Percentiles rank a stretch among this genome's conserved stretches.
Conservation (phyloP, 2,888 invertebrate species). For the Dendrolimus houi region DNA sequence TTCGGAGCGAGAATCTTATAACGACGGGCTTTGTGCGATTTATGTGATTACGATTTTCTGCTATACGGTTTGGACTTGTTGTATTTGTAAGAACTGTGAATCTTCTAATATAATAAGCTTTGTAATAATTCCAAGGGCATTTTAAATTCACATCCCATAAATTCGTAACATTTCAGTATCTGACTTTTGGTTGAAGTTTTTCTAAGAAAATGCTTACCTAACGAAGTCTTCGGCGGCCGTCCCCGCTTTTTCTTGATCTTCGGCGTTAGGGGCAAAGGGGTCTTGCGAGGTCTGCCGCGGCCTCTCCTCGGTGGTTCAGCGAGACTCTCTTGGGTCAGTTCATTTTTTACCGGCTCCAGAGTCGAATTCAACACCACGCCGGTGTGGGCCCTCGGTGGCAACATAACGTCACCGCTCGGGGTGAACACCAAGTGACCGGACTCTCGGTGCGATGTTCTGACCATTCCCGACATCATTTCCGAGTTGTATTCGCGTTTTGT, state of each 20-base stretch:
- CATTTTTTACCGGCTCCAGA: constrained; percentile 34
- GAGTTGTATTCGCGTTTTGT: constrained; percentile 55
- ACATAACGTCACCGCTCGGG: constrained; percentile 66
- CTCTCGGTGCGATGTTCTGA: constrained; percentile 67
- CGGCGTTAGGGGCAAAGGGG: constrained; percentile 63
- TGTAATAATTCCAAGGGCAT: too few relatives aligned
- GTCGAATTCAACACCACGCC: constrained; percentile 33
- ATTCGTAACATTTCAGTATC: too few relatives aligned
- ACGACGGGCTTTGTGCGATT: too few relatives aligned
- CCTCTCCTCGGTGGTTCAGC: constrained; percentile 55
- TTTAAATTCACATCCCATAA: too few relatives aligned
- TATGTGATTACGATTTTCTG: too few relatives aligned
- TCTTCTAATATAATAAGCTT: too few relatives aligned
- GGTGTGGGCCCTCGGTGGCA: constrained; percentile 43
- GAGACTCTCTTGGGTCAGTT: constrained; percentile 27
- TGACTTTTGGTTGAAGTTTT: too few relatives aligned
- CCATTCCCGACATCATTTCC: constrained; percentile 69
- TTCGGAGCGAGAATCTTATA: too few relatives aligned
- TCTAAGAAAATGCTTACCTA: constrained; percentile 34
- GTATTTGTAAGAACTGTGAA: too few relatives aligned
- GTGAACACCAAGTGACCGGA: constrained; percentile 66
- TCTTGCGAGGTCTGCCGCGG: constrained; percentile 73
- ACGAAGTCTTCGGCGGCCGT: constrained; percentile 65
- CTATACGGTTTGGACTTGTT: too few relatives aligned
- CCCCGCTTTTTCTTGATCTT: constrained; percentile 66